Base-by-base conservation (phyloP, 2,888 invertebrate species). In the Digitonthophagus gazella region DNA sequence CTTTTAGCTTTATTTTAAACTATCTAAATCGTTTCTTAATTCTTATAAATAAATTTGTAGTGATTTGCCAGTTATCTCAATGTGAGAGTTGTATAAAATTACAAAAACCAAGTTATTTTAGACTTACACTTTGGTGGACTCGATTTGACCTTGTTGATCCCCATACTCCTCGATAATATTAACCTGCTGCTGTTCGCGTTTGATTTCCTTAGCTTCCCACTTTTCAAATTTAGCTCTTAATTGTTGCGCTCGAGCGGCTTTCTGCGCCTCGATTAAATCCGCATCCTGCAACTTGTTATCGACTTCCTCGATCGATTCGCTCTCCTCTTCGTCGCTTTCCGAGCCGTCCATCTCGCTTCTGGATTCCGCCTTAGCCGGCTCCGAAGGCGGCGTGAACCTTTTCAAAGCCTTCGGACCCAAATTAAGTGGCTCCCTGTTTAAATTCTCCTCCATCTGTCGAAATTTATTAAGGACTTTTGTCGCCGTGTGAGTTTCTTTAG, bases 351-450 rank as follows among this genome's bases (percentile, higher is more conserved):
- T 85, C 15, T 79, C 81, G 67, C 80, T 80, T 6, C 76, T 78
- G 2, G 74, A 73, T 71, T 82, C 82, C 2, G 77, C 75, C 63
- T 80, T 78, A 4, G 81, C 74, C 0, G 83, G 82, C 72, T 93
- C 93, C 14, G 93, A 93, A 0, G 96, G 96, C 0, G 96, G 96
- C 0, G 96, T 96, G 83, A 96, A 96, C 69, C 94, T 85, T 81
- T 95, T 96, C 71, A 96, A 82, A 0, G 96, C 95, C 79, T 93
- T 93, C 0, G 91, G 93, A 8, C 92, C 82, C 74, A 76, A 75
- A 54, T 79, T 79, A 75, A 78, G 76, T 56, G 85, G 85, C 14
- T 88, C 81, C 14, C 85, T 86, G 11, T 85, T 83, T 71, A 86
- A 84, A 69, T 89, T 87, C 76, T 91, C 90, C 83, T 96, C 96